These are phyloP conservation scores for Phylloscopus trochilus DNA, from an alignment of 2,113 vertebrate genomes.

Conservation along the genomic window DNA sequence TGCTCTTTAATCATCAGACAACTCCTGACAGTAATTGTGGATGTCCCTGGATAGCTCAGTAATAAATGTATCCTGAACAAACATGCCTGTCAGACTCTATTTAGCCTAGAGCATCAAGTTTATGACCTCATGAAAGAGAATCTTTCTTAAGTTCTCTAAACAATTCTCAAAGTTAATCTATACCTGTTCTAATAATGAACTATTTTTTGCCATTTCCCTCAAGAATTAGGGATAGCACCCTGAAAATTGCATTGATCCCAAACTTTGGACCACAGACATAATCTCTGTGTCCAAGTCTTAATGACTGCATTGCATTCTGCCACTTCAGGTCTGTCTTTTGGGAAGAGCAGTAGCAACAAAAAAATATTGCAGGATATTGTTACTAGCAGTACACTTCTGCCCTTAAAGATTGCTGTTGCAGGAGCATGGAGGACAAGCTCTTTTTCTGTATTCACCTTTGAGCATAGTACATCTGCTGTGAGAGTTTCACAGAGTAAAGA, in stretches of 20 bases:
- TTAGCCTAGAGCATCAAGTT: slow-evolving; percentile 37
- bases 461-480: not conserved
- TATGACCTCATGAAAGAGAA: slow-evolving; percentile 50
- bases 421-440: not conserved
- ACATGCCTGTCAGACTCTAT: slow-evolving; percentile 49
- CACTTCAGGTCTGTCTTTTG: not conserved
- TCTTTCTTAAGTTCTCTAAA: slow-evolving; percentile 39
- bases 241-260: not conserved
- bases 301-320: not conserved
- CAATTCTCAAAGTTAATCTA: slow-evolving; percentile 21
- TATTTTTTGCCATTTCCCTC: not conserved
- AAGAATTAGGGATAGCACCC: not conserved
- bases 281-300: not conserved
- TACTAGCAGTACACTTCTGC: not conserved
- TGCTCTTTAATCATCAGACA: slow-evolving; percentile 28
- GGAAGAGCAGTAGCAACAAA: not conserved
- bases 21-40: slow-evolving; percentile 46
- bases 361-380: not conserved
- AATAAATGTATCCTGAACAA: slow-evolving; percentile 61
- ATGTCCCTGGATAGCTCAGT: slow-evolving; percentile 30
- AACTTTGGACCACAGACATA: not conserved
- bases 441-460: not conserved
- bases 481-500: not conserved
- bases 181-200: not conserved
- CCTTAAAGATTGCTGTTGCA: not conserved